phyloP scores from a whole-genome alignment of 2,888 invertebrate genomes.

The Diarsia mendica region DNA sequence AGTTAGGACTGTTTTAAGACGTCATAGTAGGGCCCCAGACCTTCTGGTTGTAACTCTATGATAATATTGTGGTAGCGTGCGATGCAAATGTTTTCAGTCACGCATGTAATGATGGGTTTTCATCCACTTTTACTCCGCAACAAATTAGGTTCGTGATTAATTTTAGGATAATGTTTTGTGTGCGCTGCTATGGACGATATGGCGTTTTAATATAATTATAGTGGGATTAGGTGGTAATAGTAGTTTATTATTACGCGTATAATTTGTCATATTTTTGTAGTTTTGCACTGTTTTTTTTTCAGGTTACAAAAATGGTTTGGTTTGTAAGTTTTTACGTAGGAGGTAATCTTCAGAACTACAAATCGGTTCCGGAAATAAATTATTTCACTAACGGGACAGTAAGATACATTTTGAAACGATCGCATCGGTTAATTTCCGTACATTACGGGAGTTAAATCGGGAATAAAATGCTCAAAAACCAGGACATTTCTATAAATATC shows the following conservation, averaged over 20 bases:
- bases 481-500: not conserved
- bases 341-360: too few relatives aligned
- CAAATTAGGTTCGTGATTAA: slow-evolving; percentile 50
- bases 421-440: too few relatives aligned
- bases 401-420: too few relatives aligned
- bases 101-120: slow-evolving; percentile 56
- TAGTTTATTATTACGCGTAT: not conserved
- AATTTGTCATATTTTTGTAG: too few relatives aligned
- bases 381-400: too few relatives aligned
- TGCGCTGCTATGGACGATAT: slow-evolving; percentile 2
- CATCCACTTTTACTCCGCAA: slow-evolving; percentile 42
- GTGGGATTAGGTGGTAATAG: not conserved
- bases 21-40: too few relatives aligned
- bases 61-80: slow-evolving; percentile 56
- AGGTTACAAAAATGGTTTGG: too few relatives aligned
- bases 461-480: not conserved
- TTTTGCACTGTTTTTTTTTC: too few relatives aligned
- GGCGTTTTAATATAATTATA: slow-evolving; percentile 22
- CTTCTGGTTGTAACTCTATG: slow-evolving; percentile 5
- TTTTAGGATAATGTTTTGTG: slow-evolving; percentile 43
- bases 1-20: too few relatives aligned
- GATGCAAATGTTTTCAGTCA: slow-evolving; percentile 62
- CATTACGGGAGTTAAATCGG: too few relatives aligned
- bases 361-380: too few relatives aligned
- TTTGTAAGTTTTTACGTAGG: too few relatives aligned